Percentiles rank a stretch among this genome's conserved stretches.
These are phyloP conservation scores for Phenganax marumi DNA, from an alignment of 92 coral and sea anemone species.

Conservation along the genomic window DNA sequence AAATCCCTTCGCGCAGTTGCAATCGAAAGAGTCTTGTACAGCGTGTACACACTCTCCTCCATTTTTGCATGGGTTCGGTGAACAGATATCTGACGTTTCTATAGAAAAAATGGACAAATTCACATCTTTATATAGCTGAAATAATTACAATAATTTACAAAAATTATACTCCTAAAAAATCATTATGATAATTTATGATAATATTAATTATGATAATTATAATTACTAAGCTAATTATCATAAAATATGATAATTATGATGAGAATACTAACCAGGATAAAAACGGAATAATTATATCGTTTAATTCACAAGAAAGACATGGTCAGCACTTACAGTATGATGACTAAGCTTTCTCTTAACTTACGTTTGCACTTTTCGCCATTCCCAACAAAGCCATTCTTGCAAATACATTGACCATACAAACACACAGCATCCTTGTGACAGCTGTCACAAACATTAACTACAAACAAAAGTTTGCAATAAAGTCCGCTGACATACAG, in stretches of 20 bases:
- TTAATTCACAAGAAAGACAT: no score
- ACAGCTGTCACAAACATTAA: slow-evolving; percentile 85
- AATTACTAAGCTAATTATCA: no score
- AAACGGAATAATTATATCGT: no score
- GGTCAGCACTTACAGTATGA: no score
- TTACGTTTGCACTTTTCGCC: slow-evolving; percentile 55
- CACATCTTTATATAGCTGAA: not conserved
- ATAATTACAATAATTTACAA: no score
- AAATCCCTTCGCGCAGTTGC: slow-evolving; percentile 85
- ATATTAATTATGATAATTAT: no score
- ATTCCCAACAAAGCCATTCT: slow-evolving; percentile 83
- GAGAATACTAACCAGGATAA: no score
- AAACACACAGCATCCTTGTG: slow-evolving; percentile 86
- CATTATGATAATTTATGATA: no score
- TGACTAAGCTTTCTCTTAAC: not conserved
- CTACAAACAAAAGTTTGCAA: not conserved
- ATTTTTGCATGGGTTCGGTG: slow-evolving; percentile 87
- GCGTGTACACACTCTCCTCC: slow-evolving; percentile 70
- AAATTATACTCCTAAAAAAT: no score
- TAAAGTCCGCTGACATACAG: not conserved
- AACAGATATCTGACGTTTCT: slow-evolving; percentile 34
- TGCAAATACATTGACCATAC: slow-evolving; percentile 94
- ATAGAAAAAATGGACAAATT: not conserved
- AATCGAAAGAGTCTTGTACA: slow-evolving; percentile 80
- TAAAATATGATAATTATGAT: no score